Percentiles rank a stretch among this genome's conserved stretches.
These are phyloP conservation scores for Heliconius congener DNA, from an alignment of 1,140 invertebrate species.

Conservation along the genomic window DNA sequence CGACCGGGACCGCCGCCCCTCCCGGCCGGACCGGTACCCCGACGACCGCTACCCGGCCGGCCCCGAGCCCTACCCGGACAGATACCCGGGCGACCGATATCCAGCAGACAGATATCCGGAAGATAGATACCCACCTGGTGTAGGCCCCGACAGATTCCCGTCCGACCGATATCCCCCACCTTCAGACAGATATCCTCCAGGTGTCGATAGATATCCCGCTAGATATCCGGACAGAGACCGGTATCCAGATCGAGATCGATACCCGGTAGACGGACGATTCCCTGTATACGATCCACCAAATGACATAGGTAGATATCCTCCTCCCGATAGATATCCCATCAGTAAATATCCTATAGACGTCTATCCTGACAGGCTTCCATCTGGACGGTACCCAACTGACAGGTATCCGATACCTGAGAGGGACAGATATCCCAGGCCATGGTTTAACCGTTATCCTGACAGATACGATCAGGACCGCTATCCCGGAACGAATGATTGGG, in stretches of 20 bases:
- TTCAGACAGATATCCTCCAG: slow-evolving; percentile 45
- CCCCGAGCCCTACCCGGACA: slow-evolving; percentile 49
- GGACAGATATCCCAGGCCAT: slow-evolving; percentile 67
- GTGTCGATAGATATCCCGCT: slow-evolving; percentile 60
- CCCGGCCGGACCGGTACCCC: slow-evolving; percentile 76
- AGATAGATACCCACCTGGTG: slow-evolving; percentile 63
- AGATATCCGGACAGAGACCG: slow-evolving; percentile 54
- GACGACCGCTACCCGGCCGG: slow-evolving; percentile 74
- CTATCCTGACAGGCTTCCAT: slow-evolving; percentile 79
- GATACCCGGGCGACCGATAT: slow-evolving; percentile 65
- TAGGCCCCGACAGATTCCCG: slow-evolving; percentile 47
- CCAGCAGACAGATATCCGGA: slow-evolving; percentile 54
- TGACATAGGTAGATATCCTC: slow-evolving; percentile 73
- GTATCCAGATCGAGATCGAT: slow-evolving; percentile 57
- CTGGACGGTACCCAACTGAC: slow-evolving; percentile 73
- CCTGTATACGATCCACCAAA: slow-evolving; percentile 60
- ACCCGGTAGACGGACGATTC: slow-evolving; percentile 69
- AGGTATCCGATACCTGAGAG: slow-evolving; percentile 72
- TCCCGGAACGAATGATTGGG: slow-evolving; percentile 62
- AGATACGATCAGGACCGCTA: slow-evolving; percentile 71
- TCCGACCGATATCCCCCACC: slow-evolving; percentile 49
- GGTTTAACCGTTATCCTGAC: slow-evolving; percentile 74
- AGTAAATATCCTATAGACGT: slow-evolving; percentile 74
- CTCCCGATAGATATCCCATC: slow-evolving; percentile 75
- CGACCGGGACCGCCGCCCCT: slow-evolving; percentile 56